These are phyloP conservation scores for Volucella zonaria DNA, from an alignment of 2,888 invertebrate species.

Conservation along the genomic window DNA sequence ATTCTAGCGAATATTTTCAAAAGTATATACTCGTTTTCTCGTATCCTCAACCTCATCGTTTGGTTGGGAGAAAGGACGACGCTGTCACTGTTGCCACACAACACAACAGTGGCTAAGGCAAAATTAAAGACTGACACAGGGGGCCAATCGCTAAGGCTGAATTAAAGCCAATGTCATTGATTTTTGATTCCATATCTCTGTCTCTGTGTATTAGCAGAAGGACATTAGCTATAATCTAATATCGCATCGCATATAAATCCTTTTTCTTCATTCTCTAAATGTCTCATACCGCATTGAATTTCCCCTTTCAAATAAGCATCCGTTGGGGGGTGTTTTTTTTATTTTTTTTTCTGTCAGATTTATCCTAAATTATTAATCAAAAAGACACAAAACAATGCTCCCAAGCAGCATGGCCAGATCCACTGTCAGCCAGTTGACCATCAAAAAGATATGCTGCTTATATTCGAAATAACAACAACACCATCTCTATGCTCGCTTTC, in stretches of 20 bases:
- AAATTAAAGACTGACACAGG: too few relatives aligned
- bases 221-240: slow-evolving; percentile 66
- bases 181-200: slow-evolving; percentile 76
- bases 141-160: neutral
- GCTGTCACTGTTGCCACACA: neutral
- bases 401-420: neutral
- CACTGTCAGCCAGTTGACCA: slow-evolving; percentile 63
- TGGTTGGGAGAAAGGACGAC: slow-evolving; percentile 26
- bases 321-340: slow-evolving; percentile 5
- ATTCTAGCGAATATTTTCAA: slow-evolving; percentile 82
- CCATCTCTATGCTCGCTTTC: slow-evolving; percentile 39
- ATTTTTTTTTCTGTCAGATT: slow-evolving; percentile 43
- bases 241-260: slow-evolving; percentile 57
- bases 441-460: slow-evolving; percentile 27
- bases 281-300: slow-evolving; percentile 34
- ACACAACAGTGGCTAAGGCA: neutral
- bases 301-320: slow-evolving; percentile 29
- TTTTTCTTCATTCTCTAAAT: slow-evolving; percentile 16
- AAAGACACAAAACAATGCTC: slow-evolving; percentile 42
- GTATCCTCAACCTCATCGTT: slow-evolving; percentile 7
- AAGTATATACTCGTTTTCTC: slow-evolving; percentile 77
- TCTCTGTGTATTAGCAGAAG: slow-evolving; percentile 70
- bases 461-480: slow-evolving; percentile 1
- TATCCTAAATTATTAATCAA: slow-evolving; percentile 64
- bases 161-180: slow-evolving; percentile 76